phyloP scores from a whole-genome alignment of 2,797 vertebrate species.

The Arrhamphus sclerolepis region DNA sequence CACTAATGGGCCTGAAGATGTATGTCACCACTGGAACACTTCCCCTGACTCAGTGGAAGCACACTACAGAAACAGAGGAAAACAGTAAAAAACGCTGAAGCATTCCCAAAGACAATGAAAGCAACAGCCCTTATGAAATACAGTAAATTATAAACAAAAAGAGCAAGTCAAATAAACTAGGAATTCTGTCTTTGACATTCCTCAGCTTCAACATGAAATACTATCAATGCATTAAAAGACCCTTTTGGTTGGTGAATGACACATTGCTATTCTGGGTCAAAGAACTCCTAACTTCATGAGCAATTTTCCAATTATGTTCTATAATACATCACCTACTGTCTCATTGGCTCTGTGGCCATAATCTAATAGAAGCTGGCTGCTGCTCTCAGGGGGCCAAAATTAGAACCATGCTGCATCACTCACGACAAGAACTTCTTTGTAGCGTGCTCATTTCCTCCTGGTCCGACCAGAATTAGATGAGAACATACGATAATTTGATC shows the following conservation, averaged over 20 bases:
- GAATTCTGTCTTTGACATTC: slow-evolving; percentile 26
- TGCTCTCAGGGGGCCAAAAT: slow-evolving; percentile 75
- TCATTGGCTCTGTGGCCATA: slow-evolving; percentile 72
- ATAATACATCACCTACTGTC: slow-evolving; percentile 79
- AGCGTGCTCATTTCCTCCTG: slow-evolving; percentile 76
- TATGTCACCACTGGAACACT: slow-evolving; percentile 66
- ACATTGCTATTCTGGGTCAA: slow-evolving; percentile 66
- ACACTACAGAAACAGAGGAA: slow-evolving; percentile 41
- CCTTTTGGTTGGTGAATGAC: slow-evolving; percentile 35
- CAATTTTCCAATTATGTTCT: slow-evolving; percentile 73
- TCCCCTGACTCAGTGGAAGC: slow-evolving; percentile 44
- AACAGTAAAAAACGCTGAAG: slow-evolving; percentile 28
- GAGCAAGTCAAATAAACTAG: neutral
- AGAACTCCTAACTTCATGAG: slow-evolving; percentile 68
- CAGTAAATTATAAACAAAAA: slow-evolving; percentile 11
- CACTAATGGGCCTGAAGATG: slow-evolving; percentile 79
- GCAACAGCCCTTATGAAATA: slow-evolving; percentile 17
- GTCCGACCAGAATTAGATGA: slow-evolving; percentile 65
- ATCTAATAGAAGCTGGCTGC: slow-evolving; percentile 78
- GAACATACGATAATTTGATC: slow-evolving; percentile 74
- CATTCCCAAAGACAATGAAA: slow-evolving; percentile 13
- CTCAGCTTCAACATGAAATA: slow-evolving; percentile 32
- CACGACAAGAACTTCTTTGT: slow-evolving; percentile 79
- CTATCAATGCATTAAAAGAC: slow-evolving; percentile 37
- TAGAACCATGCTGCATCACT: slow-evolving; percentile 70